Evolutionary conservation across 2,888 invertebrate species (phyloP), one percentile per base, ranked within the genome.

Genomic region (Andricus curvator): DNA sequence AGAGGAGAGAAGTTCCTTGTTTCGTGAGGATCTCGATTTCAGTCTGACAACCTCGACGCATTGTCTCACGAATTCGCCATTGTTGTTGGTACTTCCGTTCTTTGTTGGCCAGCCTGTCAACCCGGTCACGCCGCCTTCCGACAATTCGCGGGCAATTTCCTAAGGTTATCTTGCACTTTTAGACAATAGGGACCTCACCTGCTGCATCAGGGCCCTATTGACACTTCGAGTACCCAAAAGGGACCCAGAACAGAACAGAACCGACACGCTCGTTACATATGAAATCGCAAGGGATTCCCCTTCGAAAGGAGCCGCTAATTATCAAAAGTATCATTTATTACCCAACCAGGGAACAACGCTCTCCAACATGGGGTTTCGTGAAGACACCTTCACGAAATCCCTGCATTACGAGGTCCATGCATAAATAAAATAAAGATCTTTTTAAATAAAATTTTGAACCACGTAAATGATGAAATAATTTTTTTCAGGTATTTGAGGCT

Each of bases 291-390:
- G 80, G 80, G 78, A 51, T 67, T 60, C 37, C 20, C 60, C 37
- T 62, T 78, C 74, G 81, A 89, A 90, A 90, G 37, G 86, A 86
- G 89, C 91, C 89, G 91, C 90, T 91, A 91, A 91, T 91, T 91
- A 91, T 90, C 83, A 86, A 89, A 89, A 90, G 87, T 90, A 90
- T 91, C 90, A 91, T 91, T 91, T 91, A 87, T 91, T 90, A 91
- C 17, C 82, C 85, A 84, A 83, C 80, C 76, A 48, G 78, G 81
- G 80, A 68, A 20, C 1, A 48, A 65, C 6, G 20, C 33, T 11
- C 5, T n/a, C 3, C 11, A 22, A 8, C n/a, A 22, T 60, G 22
- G 64, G 22, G 17, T 13, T 65, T 29, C 25, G 17, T 29, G 2
- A 65, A 65, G 29, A 29, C 22, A 29, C 6, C 22, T 37, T n/a